These are phyloP conservation scores for Hoplodrina blanda DNA, from an alignment of 2,888 invertebrate genomes.

Conservation along the genomic window DNA sequence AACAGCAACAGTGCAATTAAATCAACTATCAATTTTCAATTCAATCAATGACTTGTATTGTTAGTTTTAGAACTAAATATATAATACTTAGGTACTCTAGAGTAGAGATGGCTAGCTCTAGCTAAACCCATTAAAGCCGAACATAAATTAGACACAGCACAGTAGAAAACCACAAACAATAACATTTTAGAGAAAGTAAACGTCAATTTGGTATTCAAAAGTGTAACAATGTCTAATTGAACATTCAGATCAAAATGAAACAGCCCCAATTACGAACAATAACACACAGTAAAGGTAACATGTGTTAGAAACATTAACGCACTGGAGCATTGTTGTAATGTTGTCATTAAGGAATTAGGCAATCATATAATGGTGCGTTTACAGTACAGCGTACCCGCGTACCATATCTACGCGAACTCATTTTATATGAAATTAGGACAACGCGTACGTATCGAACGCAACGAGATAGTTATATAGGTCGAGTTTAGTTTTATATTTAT, in stretches of 20 bases:
- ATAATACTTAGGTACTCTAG: neutral
- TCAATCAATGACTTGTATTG: neutral
- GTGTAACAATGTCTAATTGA: slow-evolving; percentile 47
- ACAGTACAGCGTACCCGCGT: slow-evolving; percentile 46
- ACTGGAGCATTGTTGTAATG: slow-evolving; percentile 55
- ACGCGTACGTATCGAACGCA: slow-evolving; percentile 68
- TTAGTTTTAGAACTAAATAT: neutral
- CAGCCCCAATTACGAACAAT: slow-evolving; percentile 40
- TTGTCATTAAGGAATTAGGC: slow-evolving; percentile 62
- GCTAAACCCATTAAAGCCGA: neutral
- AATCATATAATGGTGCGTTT: slow-evolving; percentile 58
- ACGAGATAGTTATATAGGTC: slow-evolving; percentile 75
- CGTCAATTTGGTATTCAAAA: slow-evolving; percentile 25
- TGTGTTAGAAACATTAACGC: slow-evolving; percentile 49
- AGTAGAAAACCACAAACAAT: slow-evolving; percentile 7
- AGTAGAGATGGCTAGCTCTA: neutral
- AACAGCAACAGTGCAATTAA: no score
- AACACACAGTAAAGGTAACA: slow-evolving; percentile 45
- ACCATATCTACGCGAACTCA: slow-evolving; percentile 72
- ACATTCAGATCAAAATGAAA: slow-evolving; percentile 39
- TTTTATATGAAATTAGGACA: slow-evolving; percentile 76
- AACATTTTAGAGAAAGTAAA: slow-evolving; percentile 24
- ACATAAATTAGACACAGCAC: slow-evolving; percentile 1
- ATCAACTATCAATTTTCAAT: no score
- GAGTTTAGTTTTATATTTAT: slow-evolving; percentile 76